These are phyloP conservation scores for Aplodontia rufa DNA, from an alignment of 2,113 vertebrate species.

Conservation along the genomic window DNA sequence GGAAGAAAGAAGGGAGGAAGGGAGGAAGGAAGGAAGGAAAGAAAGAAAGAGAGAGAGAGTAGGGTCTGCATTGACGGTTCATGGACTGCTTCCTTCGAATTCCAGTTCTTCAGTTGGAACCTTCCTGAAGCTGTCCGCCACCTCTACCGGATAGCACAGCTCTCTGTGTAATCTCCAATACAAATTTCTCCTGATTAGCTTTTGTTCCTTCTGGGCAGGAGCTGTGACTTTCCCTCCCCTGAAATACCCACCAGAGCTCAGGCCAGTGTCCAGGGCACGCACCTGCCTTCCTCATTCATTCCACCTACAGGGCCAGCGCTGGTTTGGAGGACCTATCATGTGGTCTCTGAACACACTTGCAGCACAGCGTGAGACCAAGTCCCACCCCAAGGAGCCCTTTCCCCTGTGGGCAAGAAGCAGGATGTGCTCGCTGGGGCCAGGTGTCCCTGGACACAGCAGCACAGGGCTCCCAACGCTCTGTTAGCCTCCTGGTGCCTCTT, in stretches of 20 bases:
- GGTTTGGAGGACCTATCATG: neutral
- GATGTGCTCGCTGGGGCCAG: neutral
- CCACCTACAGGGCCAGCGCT: neutral
- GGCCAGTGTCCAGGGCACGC: neutral
- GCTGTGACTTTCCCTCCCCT: neutral
- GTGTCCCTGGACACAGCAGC: neutral
- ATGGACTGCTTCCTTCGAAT: neutral
- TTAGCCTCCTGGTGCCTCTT: neutral
- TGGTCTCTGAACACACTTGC: neutral
- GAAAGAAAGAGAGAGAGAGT: no score
- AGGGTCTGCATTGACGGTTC: no score
- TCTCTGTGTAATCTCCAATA: neutral
- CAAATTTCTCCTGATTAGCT: neutral
- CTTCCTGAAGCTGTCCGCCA: neutral
- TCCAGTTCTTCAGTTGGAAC: neutral
- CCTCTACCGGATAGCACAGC: neutral
- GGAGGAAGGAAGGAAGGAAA: no score
- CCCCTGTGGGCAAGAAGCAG: no score
- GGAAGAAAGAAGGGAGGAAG: no score
- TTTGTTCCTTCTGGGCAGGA: neutral
- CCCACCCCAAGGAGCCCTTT: no score
- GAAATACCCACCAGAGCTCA: neutral
- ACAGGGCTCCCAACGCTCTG: neutral
- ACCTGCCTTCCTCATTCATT: neutral
- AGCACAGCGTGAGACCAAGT: neutral